phyloP scores from a whole-genome alignment of 1,140 invertebrate genomes.

The Sitophilus oryzae region DNA sequence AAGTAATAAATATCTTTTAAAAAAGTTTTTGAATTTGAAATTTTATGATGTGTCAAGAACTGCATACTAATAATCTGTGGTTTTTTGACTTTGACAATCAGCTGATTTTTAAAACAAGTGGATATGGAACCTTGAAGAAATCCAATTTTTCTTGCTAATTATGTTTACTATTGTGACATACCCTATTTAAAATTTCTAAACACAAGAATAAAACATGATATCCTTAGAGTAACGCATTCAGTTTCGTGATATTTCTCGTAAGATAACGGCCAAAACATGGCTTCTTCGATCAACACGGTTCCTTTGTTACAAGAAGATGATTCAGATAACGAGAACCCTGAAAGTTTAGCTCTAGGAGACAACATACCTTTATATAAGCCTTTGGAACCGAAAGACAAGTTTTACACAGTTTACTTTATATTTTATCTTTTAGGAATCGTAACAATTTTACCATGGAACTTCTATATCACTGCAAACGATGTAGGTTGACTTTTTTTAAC shows the following conservation, averaged over 20 bases:
- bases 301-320: conserved; percentile 35
- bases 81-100: conserved; percentile 10
- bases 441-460: conserved; percentile 90
- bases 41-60: too few species aligned
- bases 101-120: not conserved
- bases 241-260: not conserved
- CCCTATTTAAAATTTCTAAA: not conserved
- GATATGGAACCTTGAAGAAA: too few species aligned
- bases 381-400: conserved; percentile 55
- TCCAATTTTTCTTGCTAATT: not conserved
- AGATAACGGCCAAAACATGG: conserved; percentile 5
- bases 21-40: too few species aligned
- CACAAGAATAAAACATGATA: not conserved
- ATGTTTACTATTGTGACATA: not conserved
- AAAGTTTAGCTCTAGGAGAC: conserved; percentile 44
- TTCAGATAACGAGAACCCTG: conserved; percentile 34
- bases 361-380: conserved; percentile 49
- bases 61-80: too few species aligned
- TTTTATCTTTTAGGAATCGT: conserved; percentile 89
- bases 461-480: conserved; percentile 91
- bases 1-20: too few species aligned
- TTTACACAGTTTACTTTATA: conserved; percentile 66
- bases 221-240: not conserved
- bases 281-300: conserved; percentile 31
- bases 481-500: conserved; percentile 59